Evolutionary conservation across 2,888 invertebrate genomes (phyloP), one percentile per base, ranked within the genome.

Genomic region (Esperia sulphurella): DNA sequence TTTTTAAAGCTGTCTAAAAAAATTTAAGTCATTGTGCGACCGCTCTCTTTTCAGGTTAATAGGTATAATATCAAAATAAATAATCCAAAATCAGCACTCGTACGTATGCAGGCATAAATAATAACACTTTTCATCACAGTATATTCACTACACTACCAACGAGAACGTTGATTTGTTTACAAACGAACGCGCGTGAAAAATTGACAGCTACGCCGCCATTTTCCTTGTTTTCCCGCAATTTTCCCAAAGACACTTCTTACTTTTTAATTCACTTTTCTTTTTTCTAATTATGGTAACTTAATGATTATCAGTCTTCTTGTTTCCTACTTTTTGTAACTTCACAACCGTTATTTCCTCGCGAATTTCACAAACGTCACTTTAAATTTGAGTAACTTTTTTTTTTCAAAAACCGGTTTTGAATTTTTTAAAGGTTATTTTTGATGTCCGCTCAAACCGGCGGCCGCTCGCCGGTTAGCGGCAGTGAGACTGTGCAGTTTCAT

Each of bases 401-500:
- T 31, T 31, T 31, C 7, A 31, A 31, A 31, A 31, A 33, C 41
- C 28, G 40, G 31, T 3, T 29, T n/a, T 30, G n/a, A n/a, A n/a
- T 46, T 46, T 41, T 13, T 41, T 51, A 54, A 43, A 14, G 55
- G 51, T 55, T 44, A 51, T 51, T 49, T 43, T 31, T 43, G 42
- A 42, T 31, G 53, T 52, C 52, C n/a, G n/a, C n/a, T n/a, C n/a
- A n/a, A n/a, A n/a, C n/a, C n/a, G n/a, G 56, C 59, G 58, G 45
- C 57, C 55, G 58, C 49, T 13, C 53, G 51, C 35, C 40, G n/a
- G 52, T 48, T 51, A 33, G 52, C 49, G 49, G 46, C 45, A 44
- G 38, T 14, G 37, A 53, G 55, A 58, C 60, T 59, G 58, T 43
- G 42, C 13, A 49, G 57, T 49, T 61, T 61, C 58, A 47, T 43